Conservation (phyloP, 64 coral and sea anemone genomes). For the Montipora efflorescens region DNA sequence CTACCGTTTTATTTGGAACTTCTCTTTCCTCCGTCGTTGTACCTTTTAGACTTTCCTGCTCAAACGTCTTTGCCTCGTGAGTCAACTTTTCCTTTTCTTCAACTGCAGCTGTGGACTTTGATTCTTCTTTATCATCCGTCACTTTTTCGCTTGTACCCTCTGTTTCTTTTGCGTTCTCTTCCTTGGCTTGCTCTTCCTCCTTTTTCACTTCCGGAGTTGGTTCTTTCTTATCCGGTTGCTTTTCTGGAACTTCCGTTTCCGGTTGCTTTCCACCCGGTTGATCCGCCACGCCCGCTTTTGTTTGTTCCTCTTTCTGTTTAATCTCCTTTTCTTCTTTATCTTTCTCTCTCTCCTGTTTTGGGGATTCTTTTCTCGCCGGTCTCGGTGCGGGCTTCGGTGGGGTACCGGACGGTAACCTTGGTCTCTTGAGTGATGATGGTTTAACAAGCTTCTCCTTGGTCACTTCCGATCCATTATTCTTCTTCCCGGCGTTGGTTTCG, state of each 20-base stretch:
- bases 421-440: slow-evolving; percentile 62
- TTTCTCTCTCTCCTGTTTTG: slow-evolving; percentile 11
- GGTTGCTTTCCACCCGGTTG: slow-evolving; percentile 10
- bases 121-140: not conserved
- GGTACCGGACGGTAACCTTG: slow-evolving; percentile 7
- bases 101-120: not conserved
- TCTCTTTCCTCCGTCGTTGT: not conserved
- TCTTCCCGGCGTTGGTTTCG: not conserved
- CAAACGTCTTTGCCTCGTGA: not conserved
- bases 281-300: not conserved
- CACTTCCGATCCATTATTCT: slow-evolving; percentile 12
- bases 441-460: slow-evolving; percentile 51
- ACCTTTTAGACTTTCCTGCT: too few relatives aligned
- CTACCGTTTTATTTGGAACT: not conserved
- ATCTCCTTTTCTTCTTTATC: not conserved
- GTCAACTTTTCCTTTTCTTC: not conserved
- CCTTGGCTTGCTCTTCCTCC: not conserved
- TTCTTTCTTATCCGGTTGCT: not conserved
- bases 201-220: not conserved
- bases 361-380: not conserved
- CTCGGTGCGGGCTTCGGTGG: slow-evolving; percentile 33
- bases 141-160: not conserved
- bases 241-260: not conserved
- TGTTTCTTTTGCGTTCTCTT: slow-evolving; percentile 6
- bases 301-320: slow-evolving; percentile 9